A percentile compares a stretch with the other conserved stretches of the same genome.
These are phyloP conservation scores for Kuschelorhynchus macadamiae DNA, from an alignment of 2,888 invertebrate genomes.

Conservation along the genomic window DNA sequence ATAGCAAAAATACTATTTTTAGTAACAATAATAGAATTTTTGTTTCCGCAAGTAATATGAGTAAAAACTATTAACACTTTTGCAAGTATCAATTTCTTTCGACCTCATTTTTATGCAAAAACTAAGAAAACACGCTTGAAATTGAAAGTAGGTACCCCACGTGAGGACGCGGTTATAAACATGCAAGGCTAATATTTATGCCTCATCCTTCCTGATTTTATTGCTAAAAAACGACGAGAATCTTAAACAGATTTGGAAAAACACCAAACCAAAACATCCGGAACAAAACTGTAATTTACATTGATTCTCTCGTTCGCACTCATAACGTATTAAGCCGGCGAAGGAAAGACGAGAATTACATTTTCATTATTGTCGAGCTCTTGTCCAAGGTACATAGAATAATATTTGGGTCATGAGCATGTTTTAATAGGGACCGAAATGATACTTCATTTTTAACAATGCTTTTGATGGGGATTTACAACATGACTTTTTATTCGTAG, in stretches of 20 bases:
- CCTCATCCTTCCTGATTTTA: constrained; percentile 22
- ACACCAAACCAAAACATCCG: background rate
- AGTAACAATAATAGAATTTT: too few relatives aligned
- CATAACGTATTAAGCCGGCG: background rate
- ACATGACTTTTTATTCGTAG: background rate
- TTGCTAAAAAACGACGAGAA: constrained; percentile 27
- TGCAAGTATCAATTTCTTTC: too few relatives aligned
- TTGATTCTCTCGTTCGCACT: too few relatives aligned
- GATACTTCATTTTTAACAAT: background rate
- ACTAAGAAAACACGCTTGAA: background rate
- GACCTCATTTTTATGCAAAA: background rate
- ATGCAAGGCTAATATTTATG: constrained; percentile 20
- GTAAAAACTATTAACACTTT: too few relatives aligned
- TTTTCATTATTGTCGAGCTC: too few relatives aligned
- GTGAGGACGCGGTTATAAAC: constrained; percentile 10
- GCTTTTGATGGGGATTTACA: background rate
- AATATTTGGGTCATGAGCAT: too few relatives aligned
- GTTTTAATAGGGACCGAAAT: too few relatives aligned
- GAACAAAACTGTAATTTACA: too few relatives aligned
- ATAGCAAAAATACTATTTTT: too few relatives aligned
- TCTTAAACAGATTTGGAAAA: constrained; percentile 16
- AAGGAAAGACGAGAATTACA: too few relatives aligned
- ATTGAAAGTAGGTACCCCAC: constrained; percentile 8
- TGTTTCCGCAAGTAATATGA: too few relatives aligned
- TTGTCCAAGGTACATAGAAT: too few relatives aligned